These are phyloP conservation scores for Acronicta psi DNA, from an alignment of 2,888 invertebrate species.

Conservation along the genomic window DNA sequence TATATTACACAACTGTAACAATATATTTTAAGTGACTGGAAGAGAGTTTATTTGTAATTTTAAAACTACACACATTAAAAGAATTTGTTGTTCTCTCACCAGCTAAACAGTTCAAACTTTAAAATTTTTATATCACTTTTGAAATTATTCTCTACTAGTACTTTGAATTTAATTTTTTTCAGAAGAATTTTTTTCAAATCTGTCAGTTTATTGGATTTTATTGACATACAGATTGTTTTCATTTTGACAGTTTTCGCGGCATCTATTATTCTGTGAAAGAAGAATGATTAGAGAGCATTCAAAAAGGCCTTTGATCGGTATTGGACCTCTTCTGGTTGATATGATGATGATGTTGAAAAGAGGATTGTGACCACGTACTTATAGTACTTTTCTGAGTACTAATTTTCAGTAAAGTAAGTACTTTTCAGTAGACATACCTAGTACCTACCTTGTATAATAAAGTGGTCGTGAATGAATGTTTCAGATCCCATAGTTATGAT, in stretches of 20 bases:
- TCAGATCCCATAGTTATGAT: no score
- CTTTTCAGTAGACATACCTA: no score
- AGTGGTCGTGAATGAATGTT: no score
- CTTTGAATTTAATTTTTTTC: constrained; percentile 31
- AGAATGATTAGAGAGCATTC: constrained; percentile 13
- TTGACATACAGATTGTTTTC: constrained; percentile 35
- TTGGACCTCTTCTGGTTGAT: no score
- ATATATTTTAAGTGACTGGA: no score
- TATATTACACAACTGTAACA: no score
- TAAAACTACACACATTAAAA: not conserved
- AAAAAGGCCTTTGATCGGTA: no score
- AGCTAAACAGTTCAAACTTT: not conserved
- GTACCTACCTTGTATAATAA: no score
- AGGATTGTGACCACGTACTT: no score
- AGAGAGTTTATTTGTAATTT: not conserved
- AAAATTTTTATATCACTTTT: constrained; percentile 6
- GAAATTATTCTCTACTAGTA: constrained; percentile 2
- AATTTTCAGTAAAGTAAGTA: no score
- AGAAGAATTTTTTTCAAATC: constrained; percentile 36
- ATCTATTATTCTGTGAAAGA: constrained; percentile 24
- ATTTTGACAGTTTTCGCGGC: constrained; percentile 22
- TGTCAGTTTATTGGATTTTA: constrained; percentile 23
- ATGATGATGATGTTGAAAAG: no score
- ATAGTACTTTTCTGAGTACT: no score
- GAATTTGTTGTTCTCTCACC: not conserved